Evolutionary conservation across 2,113 vertebrate species (phyloP), one percentile per base, ranked within the genome.

Genomic region (Eonycteris spelaea): DNA sequence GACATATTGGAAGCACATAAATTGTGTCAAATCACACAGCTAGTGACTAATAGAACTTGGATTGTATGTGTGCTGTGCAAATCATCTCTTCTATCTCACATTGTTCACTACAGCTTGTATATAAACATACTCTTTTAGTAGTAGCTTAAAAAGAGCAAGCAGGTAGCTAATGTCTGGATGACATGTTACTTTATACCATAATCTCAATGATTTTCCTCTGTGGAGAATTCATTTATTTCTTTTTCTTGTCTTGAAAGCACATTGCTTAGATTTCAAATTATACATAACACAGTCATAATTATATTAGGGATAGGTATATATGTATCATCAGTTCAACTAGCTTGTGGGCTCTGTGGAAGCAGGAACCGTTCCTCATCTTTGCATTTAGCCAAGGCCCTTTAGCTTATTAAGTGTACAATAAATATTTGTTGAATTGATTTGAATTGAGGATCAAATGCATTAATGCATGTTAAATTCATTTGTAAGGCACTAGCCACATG

Each of bases 361-460:
- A 89, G 38, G 1, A n/a, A 35, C 11, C 19, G 0, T n/a, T 63
- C 5, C 38, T 83, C 35, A 12, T 90, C 55, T 86, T 67, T 89
- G 45, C 14, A 30, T n/a, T 83, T 93, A 70, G 38, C 48, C 33
- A 15, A 45, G 9, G 38, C 63, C 55, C 51, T 83, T 92, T 90
- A 94, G 24, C 57, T 92, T 74, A 84, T 78, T 86, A 94, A 79
- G 28, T 40, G 63, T 57, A 84, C 33, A 78, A 65, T 65, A 91
- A 70, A 84, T 96, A 96, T 90, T 86, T 94, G 45, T 94, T 43
- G 43, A 86, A 63, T 79, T 95, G 94, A 96, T 95, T 91, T 95
- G 83, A 65, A 74, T 73, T 92, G 77, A 95, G 63, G 43, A 94
- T 71, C 28, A 21, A 92, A 75, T 87, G 57, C 24, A 48, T 90